Conservation (phyloP, 2,797 vertebrate genomes). For the Oreochromis mossambicus region DNA sequence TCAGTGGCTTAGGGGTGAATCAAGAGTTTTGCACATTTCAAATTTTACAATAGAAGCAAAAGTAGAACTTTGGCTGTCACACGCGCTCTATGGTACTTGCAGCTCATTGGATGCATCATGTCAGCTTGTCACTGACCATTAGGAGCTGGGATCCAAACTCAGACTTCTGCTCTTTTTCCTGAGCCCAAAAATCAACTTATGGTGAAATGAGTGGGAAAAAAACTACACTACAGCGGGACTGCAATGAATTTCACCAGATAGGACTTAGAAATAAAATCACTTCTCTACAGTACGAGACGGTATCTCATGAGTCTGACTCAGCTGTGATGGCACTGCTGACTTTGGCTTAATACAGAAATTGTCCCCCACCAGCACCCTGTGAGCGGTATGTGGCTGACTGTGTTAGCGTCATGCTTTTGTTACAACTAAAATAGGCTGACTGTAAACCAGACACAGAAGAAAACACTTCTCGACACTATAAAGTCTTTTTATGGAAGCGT, state of each 20-base stretch:
- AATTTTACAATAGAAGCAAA: neutral
- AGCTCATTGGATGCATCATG: neutral
- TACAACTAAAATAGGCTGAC: neutral
- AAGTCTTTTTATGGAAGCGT: neutral
- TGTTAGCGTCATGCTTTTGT: neutral
- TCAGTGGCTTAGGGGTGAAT: neutral
- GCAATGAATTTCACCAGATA: neutral
- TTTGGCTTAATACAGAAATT: neutral
- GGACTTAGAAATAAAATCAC: neutral
- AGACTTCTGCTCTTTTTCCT: neutral
- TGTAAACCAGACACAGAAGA: neutral
- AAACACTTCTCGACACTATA: neutral
- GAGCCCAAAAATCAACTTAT: neutral
- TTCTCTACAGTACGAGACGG: neutral
- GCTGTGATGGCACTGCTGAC: neutral
- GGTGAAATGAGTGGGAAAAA: rapidly evolving
- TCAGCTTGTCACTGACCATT: neutral
- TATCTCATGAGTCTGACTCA: neutral
- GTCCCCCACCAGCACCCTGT: neutral
- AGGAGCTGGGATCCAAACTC: neutral
- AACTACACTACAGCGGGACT: neutral
- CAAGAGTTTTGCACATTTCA: rapidly evolving
- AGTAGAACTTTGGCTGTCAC: neutral
- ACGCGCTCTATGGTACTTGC: neutral
- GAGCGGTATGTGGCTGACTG: neutral